These are phyloP conservation scores for Barnardius zonarius DNA, from an alignment of 2,113 vertebrate genomes.

Conservation along the genomic window DNA sequence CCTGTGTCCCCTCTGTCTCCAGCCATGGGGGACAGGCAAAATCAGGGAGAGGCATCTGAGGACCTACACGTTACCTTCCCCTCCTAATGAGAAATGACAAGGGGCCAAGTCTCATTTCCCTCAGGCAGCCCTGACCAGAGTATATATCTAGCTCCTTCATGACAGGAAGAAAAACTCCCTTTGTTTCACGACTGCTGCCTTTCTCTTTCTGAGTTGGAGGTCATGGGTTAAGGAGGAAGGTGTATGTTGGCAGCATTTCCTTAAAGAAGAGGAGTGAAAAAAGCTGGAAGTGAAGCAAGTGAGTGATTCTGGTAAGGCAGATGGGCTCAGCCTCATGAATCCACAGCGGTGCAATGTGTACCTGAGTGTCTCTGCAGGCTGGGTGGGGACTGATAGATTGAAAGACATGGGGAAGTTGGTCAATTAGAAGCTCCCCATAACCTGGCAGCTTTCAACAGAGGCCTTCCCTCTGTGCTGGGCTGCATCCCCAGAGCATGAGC, in stretches of 20 bases:
- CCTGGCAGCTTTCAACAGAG: background rate
- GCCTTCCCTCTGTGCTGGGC: background rate
- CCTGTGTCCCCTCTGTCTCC: background rate
- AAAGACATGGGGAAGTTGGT: background rate
- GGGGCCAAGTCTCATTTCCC: background rate
- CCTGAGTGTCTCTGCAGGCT: background rate
- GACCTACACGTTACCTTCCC: background rate
- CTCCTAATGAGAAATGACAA: background rate
- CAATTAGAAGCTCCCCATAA: background rate
- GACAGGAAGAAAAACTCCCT: background rate
- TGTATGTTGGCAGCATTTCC: background rate
- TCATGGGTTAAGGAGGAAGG: background rate
- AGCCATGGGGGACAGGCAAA: background rate
- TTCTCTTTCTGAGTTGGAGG: background rate
- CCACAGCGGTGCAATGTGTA: fast-evolving
- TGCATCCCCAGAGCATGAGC: background rate
- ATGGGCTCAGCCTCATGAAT: background rate
- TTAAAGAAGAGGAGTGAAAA: background rate
- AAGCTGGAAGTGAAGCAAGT: background rate
- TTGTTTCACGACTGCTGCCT: background rate
- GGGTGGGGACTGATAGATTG: background rate
- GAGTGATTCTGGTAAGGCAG: background rate
- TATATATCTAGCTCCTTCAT: background rate
- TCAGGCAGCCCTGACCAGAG: background rate
- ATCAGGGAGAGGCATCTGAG: background rate